Percentiles rank a stretch among this genome's conserved stretches.
Evolutionary conservation across 2,888 invertebrate species (phyloP).

Genomic region (Thalpophila matura): DNA sequence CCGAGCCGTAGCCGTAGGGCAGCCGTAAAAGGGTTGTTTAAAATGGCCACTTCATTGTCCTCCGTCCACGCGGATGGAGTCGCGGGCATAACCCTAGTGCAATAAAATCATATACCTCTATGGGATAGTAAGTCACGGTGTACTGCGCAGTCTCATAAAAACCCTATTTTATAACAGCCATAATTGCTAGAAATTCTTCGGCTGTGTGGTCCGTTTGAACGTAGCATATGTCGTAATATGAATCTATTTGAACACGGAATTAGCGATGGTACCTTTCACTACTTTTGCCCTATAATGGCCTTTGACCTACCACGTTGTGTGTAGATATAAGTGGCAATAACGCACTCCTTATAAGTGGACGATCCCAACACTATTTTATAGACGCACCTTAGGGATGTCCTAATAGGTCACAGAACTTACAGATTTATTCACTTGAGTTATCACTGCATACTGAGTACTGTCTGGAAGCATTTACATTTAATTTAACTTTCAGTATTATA

Average conservation of each 20-base stretch:
- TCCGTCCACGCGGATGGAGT: too few species aligned
- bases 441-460: background rate
- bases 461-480: background rate
- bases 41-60: too few species aligned
- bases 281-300: conserved; percentile 50
- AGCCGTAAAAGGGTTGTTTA: too few species aligned
- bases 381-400: conserved; percentile 25
- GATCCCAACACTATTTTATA: conserved; percentile 27
- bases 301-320: conserved; percentile 39
- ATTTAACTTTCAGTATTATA: too few species aligned
- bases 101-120: background rate
- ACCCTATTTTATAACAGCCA: background rate
- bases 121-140: conserved; percentile 10
- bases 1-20: too few species aligned
- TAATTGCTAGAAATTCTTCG: conserved; percentile 18
- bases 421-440: background rate
- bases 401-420: conserved; percentile 8
- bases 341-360: conserved; percentile 24
- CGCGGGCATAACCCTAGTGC: too few species aligned
- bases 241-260: conserved; percentile 55
- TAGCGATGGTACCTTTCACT: conserved; percentile 61
- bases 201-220: conserved; percentile 24
- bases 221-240: conserved; percentile 47
- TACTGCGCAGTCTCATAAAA: background rate
- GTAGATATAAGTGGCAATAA: conserved; percentile 22